phyloP scores from a whole-genome alignment of 1,140 invertebrate genomes.

The Pantala flavescens region DNA sequence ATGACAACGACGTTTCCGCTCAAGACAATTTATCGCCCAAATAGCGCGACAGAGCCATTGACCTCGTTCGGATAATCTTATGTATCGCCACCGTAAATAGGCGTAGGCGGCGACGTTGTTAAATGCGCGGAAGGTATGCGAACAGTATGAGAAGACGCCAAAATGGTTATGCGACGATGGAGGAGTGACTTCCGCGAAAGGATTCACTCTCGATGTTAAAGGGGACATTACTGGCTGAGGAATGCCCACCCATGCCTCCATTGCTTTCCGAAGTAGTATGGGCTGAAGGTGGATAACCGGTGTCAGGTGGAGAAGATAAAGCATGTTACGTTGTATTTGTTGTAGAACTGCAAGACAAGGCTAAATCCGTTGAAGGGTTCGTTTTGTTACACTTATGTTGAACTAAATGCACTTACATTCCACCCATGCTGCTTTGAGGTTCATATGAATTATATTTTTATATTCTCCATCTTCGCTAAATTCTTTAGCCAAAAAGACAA shows the following conservation, averaged over 20 bases:
- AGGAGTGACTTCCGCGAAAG: background rate
- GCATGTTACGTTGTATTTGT: no score
- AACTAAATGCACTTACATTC: no score
- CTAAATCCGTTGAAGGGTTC: no score
- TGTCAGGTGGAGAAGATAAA: no score
- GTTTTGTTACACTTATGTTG: no score
- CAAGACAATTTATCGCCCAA: background rate
- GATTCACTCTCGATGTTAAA: background rate
- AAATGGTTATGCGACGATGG: background rate
- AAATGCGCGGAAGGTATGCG: background rate
- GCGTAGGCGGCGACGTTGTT: background rate
- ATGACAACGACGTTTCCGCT: background rate
- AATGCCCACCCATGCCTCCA: background rate
- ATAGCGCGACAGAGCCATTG: background rate
- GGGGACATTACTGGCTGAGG: background rate
- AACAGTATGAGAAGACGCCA: background rate
- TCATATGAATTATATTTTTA: no score
- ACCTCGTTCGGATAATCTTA: constrained; percentile 1
- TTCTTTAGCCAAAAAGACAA: no score
- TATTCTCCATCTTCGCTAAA: no score
- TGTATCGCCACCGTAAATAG: background rate
- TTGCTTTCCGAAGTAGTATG: no score
- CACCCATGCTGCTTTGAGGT: no score
- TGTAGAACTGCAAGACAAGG: no score
- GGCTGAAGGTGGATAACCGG: no score